Conservation (phyloP, 2,888 invertebrate species). For the Ochropacha duplaris region DNA sequence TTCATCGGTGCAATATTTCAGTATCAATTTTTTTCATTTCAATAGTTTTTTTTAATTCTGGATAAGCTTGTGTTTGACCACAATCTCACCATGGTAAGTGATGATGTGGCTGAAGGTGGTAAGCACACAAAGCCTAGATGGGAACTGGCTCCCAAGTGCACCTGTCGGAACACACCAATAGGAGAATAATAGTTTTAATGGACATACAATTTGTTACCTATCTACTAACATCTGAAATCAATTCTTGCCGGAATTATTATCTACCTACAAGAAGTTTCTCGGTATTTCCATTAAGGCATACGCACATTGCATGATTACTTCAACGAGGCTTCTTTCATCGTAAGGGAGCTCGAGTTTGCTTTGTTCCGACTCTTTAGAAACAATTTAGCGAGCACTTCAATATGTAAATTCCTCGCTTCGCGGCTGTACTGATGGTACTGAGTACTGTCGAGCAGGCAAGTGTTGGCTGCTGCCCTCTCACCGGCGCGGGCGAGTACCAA, state of each 20-base stretch:
- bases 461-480: constrained; percentile 62
- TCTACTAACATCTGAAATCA: too few relatives aligned
- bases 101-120: too few relatives aligned
- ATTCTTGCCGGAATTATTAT: too few relatives aligned
- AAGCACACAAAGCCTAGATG: too few relatives aligned
- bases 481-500: constrained; percentile 52
- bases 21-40: too few relatives aligned
- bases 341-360: constrained; percentile 17
- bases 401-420: constrained; percentile 65
- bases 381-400: constrained; percentile 64
- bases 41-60: too few relatives aligned
- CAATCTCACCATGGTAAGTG: too few relatives aligned
- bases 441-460: constrained; percentile 37
- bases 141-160: too few relatives aligned
- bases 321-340: constrained; percentile 17
- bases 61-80: too few relatives aligned
- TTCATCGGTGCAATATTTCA: not conserved
- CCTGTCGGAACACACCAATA: too few relatives aligned
- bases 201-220: too few relatives aligned
- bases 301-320: not conserved
- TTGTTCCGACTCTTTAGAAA: constrained; percentile 40
- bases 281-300: not conserved
- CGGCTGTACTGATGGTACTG: constrained; percentile 26
- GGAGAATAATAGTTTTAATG: too few relatives aligned
- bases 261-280: not conserved